Evolutionary conservation across 1,140 invertebrate genomes (phyloP).

Genomic region (Drosophila punjabiensis): DNA sequence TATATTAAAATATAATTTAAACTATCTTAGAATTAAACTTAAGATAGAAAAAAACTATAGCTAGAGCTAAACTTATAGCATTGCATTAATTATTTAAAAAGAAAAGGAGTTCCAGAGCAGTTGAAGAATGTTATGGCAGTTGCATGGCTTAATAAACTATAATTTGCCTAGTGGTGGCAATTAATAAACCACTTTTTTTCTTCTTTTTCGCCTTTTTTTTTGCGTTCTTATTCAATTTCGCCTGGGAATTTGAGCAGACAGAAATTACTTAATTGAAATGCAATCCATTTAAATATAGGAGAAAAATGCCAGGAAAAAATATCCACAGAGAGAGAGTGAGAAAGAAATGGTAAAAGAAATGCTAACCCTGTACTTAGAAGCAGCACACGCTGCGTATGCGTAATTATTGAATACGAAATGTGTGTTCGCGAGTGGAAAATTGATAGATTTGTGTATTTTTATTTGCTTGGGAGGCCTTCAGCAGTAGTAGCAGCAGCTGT

Average conservation of each 20-base stretch:
- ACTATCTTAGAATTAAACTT: background rate
- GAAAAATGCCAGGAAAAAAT: constrained; percentile 1
- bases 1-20: background rate
- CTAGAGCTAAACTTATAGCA: background rate
- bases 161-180: constrained; percentile 63
- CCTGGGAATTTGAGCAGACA: constrained; percentile 78
- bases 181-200: constrained; percentile 49
- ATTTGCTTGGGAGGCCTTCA: constrained; percentile 43
- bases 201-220: background rate
- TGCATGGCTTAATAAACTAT: constrained; percentile 56
- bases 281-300: constrained; percentile 44
- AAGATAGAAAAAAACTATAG: background rate
- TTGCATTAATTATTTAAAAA: constrained; percentile 27
- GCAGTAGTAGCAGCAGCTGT: background rate
- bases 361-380: constrained; percentile 41
- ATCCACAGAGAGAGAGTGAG: background rate
- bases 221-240: constrained; percentile 12
- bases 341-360: constrained; percentile 35
- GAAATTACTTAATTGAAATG: constrained; percentile 80
- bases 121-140: constrained; percentile 35
- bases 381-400: constrained; percentile 63
- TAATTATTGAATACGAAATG: constrained; percentile 60
- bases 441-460: constrained; percentile 74
- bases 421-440: constrained; percentile 51
- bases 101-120: background rate